A percentile compares a stretch with the other conserved stretches of the same genome.
Evolutionary conservation across 53 echinoderm and acorn worm genomes (phyloP).

Genomic region (Stichopus horrens): DNA sequence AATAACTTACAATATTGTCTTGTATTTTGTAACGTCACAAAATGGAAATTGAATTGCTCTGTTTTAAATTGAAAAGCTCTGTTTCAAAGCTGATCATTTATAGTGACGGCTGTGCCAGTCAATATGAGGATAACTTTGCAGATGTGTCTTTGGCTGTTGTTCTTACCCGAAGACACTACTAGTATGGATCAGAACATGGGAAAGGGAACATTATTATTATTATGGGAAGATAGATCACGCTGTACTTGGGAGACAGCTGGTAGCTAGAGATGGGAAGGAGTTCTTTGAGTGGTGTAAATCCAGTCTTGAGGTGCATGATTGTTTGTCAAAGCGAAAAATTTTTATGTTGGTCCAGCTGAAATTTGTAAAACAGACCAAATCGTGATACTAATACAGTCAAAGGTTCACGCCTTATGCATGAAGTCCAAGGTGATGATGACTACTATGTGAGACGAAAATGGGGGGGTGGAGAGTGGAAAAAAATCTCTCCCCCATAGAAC

Average conservation of each 20-base stretch:
- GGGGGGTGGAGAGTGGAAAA: background rate
- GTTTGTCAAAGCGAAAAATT: constrained; percentile 34
- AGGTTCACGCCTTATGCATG: constrained; percentile 42
- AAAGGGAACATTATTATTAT: too few relatives aligned
- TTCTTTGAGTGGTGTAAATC: constrained; percentile 37
- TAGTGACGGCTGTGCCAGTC: constrained; percentile 55
- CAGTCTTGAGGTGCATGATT: constrained; percentile 28
- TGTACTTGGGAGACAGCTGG: constrained; percentile 45
- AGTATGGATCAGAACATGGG: constrained; percentile 57
- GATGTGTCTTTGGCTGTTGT: constrained; percentile 33
- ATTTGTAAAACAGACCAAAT: constrained; percentile 45
- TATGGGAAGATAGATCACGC: constrained; percentile 50
- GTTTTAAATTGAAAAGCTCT: too few relatives aligned
- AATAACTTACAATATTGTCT: too few relatives aligned
- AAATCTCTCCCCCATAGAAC: too few relatives aligned
- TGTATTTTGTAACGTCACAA: too few relatives aligned
- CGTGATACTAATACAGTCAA: constrained; percentile 35
- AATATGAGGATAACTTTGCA: constrained; percentile 42
- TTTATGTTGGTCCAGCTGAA: constrained; percentile 26
- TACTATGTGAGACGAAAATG: background rate
- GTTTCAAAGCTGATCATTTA: background rate
- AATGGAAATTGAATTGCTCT: too few relatives aligned
- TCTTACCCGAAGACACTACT: constrained; percentile 46
- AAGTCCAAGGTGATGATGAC: constrained; percentile 3
- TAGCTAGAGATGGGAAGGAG: constrained; percentile 46